A percentile compares a stretch with the other conserved stretches of the same genome.
These are phyloP conservation scores for Hyposoter didymator DNA, from an alignment of 2,888 invertebrate genomes.

Conservation along the genomic window DNA sequence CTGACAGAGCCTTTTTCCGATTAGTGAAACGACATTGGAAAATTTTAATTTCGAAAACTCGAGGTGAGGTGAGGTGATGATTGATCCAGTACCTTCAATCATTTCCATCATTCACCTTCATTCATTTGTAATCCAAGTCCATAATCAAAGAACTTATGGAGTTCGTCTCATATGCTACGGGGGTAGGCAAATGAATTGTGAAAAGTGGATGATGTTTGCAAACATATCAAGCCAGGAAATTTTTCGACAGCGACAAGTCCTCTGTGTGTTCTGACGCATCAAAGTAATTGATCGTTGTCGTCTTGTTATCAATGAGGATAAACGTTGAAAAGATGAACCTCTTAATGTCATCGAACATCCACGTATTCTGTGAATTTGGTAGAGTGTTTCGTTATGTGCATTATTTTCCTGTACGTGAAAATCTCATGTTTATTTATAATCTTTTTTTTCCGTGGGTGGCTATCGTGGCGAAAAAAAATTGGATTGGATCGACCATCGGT, in stretches of 20 bases:
- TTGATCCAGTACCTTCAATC: no score
- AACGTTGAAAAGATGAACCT: slow-evolving; percentile 1
- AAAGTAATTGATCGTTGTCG: background rate
- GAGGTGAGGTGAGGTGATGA: no score
- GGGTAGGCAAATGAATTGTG: no score
- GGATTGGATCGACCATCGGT: slow-evolving; percentile 73
- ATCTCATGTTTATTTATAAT: slow-evolving; percentile 75
- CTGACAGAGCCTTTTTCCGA: no score
- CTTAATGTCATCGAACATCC: slow-evolving; percentile 30
- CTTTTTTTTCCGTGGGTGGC: slow-evolving; percentile 30
- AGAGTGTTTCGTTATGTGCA: slow-evolving; percentile 17
- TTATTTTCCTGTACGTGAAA: slow-evolving; percentile 28
- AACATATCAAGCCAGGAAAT: no score
- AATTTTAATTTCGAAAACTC: no score
- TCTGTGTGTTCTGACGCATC: background rate
- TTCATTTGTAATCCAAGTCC: no score
- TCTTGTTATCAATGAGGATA: background rate
- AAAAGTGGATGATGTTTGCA: no score
- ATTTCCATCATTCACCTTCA: no score
- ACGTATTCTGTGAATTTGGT: background rate
- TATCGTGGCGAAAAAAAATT: slow-evolving; percentile 70
- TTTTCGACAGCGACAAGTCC: background rate
- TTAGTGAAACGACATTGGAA: no score
- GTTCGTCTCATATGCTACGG: no score
- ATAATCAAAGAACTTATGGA: no score